These are phyloP conservation scores for Brienomyrus brachyistius DNA, from an alignment of 2,113 vertebrate species.

Conservation along the genomic window DNA sequence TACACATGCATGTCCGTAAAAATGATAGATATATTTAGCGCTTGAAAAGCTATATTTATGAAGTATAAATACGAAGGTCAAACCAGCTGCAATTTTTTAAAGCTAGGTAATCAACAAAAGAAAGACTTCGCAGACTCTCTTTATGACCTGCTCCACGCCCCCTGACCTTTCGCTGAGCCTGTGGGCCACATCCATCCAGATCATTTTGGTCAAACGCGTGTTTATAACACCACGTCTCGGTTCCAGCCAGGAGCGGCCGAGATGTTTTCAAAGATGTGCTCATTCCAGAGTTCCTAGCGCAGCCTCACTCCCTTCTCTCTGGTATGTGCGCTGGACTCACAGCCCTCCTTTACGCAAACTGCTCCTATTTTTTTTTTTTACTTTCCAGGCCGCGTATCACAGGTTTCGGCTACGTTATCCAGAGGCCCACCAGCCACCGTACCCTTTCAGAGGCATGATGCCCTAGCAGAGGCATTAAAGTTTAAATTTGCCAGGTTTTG, in stretches of 20 bases:
- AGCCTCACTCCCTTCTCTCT: not conserved
- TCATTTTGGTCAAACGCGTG: not conserved
- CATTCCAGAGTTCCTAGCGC: not conserved
- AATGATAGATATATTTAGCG: not conserved
- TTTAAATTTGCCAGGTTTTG: not conserved
- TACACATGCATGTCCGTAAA: not conserved
- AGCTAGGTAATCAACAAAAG: not conserved
- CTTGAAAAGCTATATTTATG: not conserved
- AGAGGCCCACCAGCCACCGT: not conserved
- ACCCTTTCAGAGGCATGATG: not conserved
- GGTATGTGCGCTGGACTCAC: not conserved
- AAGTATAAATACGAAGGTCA: not conserved
- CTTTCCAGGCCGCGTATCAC: not conserved
- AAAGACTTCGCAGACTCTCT: not conserved
- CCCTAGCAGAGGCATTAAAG: not conserved
- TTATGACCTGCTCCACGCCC: not conserved
- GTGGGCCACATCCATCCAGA: not conserved
- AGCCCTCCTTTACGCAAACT: not conserved
- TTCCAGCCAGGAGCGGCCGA: not conserved
- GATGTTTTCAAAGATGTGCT: conserved; percentile 3
- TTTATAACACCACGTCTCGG: not conserved
- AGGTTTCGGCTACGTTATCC: not conserved
- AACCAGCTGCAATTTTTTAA: not conserved
- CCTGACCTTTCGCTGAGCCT: not conserved
- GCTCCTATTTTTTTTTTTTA: not conserved